Base-by-base conservation (phyloP, 2,797 vertebrate species). In the Mionectes olivaceus region DNA sequence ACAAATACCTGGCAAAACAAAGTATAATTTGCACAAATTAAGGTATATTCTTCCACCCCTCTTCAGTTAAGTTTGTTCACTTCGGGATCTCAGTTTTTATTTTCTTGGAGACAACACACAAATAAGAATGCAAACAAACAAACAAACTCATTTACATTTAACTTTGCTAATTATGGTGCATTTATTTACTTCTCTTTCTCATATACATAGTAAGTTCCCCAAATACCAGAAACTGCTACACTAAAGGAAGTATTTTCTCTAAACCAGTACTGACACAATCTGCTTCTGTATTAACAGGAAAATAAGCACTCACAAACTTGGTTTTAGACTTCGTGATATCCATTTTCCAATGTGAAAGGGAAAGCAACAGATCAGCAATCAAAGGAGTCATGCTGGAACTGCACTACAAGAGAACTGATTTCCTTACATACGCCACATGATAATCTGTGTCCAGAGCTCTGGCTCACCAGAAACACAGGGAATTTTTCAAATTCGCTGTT, bases 1-100 rank as follows among this genome's bases (percentile, higher is more conserved):
- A 70, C 12, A 94, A 93, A 91, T 59, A 73, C 14, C 32, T 75
- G 57, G 63, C 50, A 93, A 92, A 93, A 78, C n/a, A 90, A 94
- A 83, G 21, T 2, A 3, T 19, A 28, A 70, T 59, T 79, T 53
- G 19, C 76, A 82, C 73, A 90, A 81, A 68, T 39, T 61, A 74
- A 61, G 25, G 19, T 17, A 52, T 0, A 1, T 14, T 84, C 12
- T 79, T 87, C 32, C 64, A 79, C 30, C 80, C 10, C 30, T 81
- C 53, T 73, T 55, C 53, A 7, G 76, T 35, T 83, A 83, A 84
- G 21, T 8, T 49, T 81, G 44, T 41, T 87, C 30, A 67, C 22
- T 27, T 52, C 46, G 43, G 17, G 89, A 78, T 19, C 55, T 67
- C 46, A n/a, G 32, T 2, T 69, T 73, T 78, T 63, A 57, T 83